A percentile compares a stretch with the other conserved stretches of the same genome.
These are phyloP conservation scores for Caenorhabditis inopinata DNA, from an alignment of 1,140 invertebrate species.

Conservation along the genomic window DNA sequence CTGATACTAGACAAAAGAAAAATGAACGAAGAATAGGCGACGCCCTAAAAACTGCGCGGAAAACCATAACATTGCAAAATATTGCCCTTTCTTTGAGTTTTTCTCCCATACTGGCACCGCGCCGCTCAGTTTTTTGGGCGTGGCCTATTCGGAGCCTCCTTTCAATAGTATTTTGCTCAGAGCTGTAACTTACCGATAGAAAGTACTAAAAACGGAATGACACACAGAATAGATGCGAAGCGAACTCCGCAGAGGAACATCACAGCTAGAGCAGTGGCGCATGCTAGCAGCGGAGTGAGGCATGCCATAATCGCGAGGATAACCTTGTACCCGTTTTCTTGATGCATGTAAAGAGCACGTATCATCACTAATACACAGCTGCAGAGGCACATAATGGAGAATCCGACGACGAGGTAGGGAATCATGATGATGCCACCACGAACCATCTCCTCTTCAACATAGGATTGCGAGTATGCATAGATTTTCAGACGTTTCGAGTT, in stretches of 20 bases:
- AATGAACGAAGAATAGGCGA: too few species aligned
- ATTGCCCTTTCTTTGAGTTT: too few species aligned
- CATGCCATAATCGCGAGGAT: constrained; percentile 56
- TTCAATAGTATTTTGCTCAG: too few species aligned
- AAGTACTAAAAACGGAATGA: constrained; percentile 65
- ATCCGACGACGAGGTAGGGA: constrained; percentile 61
- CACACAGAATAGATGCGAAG: constrained; percentile 63
- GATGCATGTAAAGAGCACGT: constrained; percentile 63
- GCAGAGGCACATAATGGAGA: constrained; percentile 60
- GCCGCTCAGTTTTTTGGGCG: too few species aligned
- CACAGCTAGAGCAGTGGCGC: constrained; percentile 61
- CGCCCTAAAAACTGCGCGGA: too few species aligned
- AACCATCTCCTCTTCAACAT: constrained; percentile 65
- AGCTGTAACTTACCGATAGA: constrained; percentile 52
- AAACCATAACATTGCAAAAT: too few species aligned
- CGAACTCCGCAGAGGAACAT: constrained; percentile 61
- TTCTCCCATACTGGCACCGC: too few species aligned
- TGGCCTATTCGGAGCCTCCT: too few species aligned
- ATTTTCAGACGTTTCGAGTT: constrained; percentile 52
- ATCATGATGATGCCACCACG: constrained; percentile 60
- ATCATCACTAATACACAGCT: constrained; percentile 56
- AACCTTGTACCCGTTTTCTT: constrained; percentile 60
- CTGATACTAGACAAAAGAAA: too few species aligned
- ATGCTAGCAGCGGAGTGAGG: constrained; percentile 57
- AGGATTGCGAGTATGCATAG: constrained; percentile 60